These are phyloP conservation scores for Drosophila phalerata DNA, from an alignment of 2,888 invertebrate genomes.

Conservation along the genomic window DNA sequence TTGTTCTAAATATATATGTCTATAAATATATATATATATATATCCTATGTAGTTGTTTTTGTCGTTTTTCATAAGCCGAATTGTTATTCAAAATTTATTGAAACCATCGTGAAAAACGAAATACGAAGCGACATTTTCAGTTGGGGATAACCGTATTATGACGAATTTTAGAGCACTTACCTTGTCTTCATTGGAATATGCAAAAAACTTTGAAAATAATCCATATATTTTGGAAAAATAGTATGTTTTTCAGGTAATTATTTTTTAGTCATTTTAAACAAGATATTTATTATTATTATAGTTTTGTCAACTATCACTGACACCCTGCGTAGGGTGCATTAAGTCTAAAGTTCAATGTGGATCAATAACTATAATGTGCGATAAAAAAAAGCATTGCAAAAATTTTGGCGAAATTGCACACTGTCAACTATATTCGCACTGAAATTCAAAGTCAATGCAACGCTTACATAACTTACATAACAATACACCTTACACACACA, in stretches of 20 bases:
- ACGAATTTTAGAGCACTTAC: slow-evolving; percentile 64
- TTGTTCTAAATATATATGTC: slow-evolving; percentile 34
- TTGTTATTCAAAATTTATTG: too few species aligned
- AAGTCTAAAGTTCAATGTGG: slow-evolving; percentile 13
- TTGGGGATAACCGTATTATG: slow-evolving; percentile 62
- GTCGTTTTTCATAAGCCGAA: slow-evolving; percentile 14
- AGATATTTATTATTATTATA: background rate
- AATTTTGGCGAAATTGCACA: slow-evolving; percentile 44
- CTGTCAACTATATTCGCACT: slow-evolving; percentile 58
- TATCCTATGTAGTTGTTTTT: background rate
- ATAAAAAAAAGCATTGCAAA: slow-evolving; percentile 1
- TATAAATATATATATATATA: background rate
- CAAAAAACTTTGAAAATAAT: background rate
- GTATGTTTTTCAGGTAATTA: background rate
- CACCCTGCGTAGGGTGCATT: slow-evolving; percentile 48
- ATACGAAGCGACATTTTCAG: slow-evolving; percentile 50
- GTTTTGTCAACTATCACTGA: slow-evolving; percentile 1
- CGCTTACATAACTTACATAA: slow-evolving; percentile 65
- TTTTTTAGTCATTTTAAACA: background rate
- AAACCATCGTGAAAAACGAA: slow-evolving; percentile 33
- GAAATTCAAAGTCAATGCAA: slow-evolving; percentile 74
- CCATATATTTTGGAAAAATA: background rate
- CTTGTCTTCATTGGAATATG: background rate
- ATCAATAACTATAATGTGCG: slow-evolving; percentile 36
- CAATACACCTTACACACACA: slow-evolving; percentile 10